Evolutionary conservation across 2,113 vertebrate species (phyloP).

Genomic region (Reinhardtius hippoglossoides): DNA sequence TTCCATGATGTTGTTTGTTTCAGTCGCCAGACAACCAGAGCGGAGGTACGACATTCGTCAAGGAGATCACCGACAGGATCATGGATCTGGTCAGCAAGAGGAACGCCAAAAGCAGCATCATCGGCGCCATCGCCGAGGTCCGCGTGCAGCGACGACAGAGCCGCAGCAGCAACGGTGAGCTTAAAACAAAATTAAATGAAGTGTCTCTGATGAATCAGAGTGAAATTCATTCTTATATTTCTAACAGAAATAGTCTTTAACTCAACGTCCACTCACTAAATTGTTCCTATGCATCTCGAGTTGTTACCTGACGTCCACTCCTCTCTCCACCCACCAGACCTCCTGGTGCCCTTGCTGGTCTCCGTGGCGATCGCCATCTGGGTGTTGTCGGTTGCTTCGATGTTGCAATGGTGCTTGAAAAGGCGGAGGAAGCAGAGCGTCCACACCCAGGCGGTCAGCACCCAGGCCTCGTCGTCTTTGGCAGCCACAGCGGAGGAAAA

Average conservation of each 20-base stretch:
- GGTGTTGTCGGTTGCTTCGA: constrained; percentile 84
- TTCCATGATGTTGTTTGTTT: neutral
- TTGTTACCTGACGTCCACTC: neutral
- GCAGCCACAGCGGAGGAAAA: constrained; percentile 73
- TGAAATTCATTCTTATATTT: no score
- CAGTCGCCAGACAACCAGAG: constrained; percentile 87
- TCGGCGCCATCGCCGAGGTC: constrained; percentile 87
- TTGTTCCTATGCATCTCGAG: no score
- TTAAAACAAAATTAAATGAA: no score
- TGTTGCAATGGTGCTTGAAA: constrained; percentile 88
- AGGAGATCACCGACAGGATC: constrained; percentile 89
- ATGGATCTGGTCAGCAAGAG: constrained; percentile 89
- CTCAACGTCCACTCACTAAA: no score
- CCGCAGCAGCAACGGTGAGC: constrained; percentile 54
- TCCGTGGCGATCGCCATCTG: constrained; percentile 87
- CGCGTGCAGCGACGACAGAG: constrained; percentile 83
- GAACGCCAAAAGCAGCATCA: constrained; percentile 85
- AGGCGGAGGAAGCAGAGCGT: constrained; percentile 87
- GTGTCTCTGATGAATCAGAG: no score
- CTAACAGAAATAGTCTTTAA: no score
- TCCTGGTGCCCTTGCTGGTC: constrained; percentile 90
- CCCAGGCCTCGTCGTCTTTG: neutral
- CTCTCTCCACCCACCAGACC: constrained; percentile 75
- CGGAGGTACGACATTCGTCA: constrained; percentile 83
- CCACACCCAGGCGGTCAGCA: constrained; percentile 78